Evolutionary conservation across 2,888 invertebrate genomes (phyloP).

Genomic region (Clanis bilineata): DNA sequence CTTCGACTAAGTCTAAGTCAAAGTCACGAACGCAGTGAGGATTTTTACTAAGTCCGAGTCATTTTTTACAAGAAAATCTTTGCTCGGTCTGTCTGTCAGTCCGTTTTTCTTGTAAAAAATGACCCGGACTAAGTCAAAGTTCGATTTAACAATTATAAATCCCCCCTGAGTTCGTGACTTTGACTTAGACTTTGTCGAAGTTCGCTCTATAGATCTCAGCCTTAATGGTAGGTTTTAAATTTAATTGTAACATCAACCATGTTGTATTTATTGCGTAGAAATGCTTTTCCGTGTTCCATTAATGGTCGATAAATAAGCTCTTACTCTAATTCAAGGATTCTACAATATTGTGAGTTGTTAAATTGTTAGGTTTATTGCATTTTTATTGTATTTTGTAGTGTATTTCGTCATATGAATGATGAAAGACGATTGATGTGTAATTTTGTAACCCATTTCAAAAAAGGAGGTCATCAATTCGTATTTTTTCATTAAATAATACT

Average conservation of each 20-base stretch:
- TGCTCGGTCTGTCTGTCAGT: too few relatives aligned
- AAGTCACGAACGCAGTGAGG: too few relatives aligned
- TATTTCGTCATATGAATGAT: background rate
- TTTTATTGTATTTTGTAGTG: background rate
- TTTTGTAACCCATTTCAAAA: background rate
- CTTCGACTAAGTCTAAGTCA: too few relatives aligned
- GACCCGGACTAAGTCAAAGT: too few relatives aligned
- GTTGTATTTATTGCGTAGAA: constrained; percentile 5
- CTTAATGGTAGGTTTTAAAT: background rate
- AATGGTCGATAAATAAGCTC: constrained; percentile 6
- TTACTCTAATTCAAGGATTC: constrained; percentile 5
- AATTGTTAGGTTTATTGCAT: background rate
- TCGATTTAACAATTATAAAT: too few relatives aligned
- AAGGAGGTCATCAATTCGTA: too few relatives aligned
- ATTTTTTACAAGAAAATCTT: too few relatives aligned
- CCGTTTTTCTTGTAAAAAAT: too few relatives aligned
- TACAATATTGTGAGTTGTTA: background rate
- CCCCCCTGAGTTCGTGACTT: too few relatives aligned
- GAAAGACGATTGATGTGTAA: background rate
- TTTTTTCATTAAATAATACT: too few relatives aligned
- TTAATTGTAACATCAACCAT: constrained; percentile 3
- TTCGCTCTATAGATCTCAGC: background rate
- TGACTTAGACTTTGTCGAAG: too few relatives aligned
- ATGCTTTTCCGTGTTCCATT: constrained; percentile 3
- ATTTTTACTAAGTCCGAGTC: too few relatives aligned